These are phyloP conservation scores for Mongoloraphidia duomilia DNA, from an alignment of 2,888 invertebrate genomes.

Conservation along the genomic window DNA sequence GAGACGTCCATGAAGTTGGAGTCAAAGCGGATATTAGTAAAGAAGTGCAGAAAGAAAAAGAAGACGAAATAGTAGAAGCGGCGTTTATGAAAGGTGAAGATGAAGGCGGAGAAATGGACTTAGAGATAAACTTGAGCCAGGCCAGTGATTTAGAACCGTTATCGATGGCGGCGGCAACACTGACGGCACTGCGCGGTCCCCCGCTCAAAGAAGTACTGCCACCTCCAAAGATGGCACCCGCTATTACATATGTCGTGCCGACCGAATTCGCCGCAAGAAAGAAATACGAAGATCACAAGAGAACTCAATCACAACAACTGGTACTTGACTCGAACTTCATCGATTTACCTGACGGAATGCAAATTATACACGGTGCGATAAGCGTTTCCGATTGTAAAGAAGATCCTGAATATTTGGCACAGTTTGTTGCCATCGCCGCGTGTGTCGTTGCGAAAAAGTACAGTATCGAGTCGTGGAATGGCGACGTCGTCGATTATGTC, in stretches of 20 bases:
- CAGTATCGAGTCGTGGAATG: conserved; percentile 41
- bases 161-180: too few species aligned
- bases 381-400: conserved; percentile 25
- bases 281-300: background rate
- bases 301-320: conserved; percentile 31
- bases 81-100: conserved; percentile 7
- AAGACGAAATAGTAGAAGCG: background rate
- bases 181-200: too few species aligned
- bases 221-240: too few species aligned
- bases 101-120: too few species aligned
- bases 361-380: conserved; percentile 38
- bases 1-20: background rate
- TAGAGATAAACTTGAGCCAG: too few species aligned
- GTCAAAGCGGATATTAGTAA: conserved; percentile 1
- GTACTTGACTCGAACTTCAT: conserved; percentile 41
- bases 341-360: conserved; percentile 40
- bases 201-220: too few species aligned
- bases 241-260: too few species aligned
- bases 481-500: conserved; percentile 42
- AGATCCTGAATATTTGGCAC: conserved; percentile 28
- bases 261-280: too few species aligned
- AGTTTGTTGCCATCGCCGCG: conserved; percentile 43
- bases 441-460: conserved; percentile 46
- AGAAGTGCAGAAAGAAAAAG: conserved; percentile 1
- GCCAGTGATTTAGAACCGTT: too few species aligned